phyloP scores from a whole-genome alignment of 2,113 vertebrate genomes.

The Pristiophorus japonicus region DNA sequence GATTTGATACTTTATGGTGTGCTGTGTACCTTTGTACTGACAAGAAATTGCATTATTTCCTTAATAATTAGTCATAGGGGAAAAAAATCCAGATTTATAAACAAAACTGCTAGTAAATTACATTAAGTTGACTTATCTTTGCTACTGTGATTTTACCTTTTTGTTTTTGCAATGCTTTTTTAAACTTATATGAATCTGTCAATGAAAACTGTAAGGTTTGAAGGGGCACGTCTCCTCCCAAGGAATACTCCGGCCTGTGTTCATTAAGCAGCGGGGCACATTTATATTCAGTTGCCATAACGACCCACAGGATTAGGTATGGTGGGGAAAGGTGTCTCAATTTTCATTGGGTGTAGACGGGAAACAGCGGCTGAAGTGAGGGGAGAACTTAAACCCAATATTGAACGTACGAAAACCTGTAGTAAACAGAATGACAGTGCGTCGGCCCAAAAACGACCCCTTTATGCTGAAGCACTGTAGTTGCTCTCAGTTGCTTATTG shows the following conservation, averaged over 20 bases:
- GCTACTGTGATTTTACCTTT: neutral
- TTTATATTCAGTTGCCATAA: conserved; percentile 28
- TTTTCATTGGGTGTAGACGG: neutral
- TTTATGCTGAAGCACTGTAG: neutral
- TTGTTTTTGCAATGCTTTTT: neutral
- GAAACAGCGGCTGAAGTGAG: neutral
- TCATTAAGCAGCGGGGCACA: neutral
- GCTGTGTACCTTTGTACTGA: neutral
- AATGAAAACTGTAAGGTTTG: neutral
- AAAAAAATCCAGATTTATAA: neutral
- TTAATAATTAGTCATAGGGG: neutral
- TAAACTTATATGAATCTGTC: neutral
- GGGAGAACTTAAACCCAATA: neutral
- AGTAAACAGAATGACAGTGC: neutral
- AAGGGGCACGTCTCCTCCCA: too few species aligned
- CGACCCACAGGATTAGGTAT: neutral
- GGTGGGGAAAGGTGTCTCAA: neutral
- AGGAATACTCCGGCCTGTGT: neutral
- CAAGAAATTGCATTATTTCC: neutral
- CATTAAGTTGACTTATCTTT: neutral
- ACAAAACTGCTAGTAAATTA: neutral
- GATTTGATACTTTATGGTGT: neutral
- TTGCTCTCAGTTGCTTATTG: neutral
- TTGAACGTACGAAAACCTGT: neutral
- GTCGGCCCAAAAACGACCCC: neutral